Evolutionary conservation across 2,797 vertebrate genomes (phyloP), one percentile per base, ranked within the genome.

Genomic region (Hydrolagus colliei): DNA sequence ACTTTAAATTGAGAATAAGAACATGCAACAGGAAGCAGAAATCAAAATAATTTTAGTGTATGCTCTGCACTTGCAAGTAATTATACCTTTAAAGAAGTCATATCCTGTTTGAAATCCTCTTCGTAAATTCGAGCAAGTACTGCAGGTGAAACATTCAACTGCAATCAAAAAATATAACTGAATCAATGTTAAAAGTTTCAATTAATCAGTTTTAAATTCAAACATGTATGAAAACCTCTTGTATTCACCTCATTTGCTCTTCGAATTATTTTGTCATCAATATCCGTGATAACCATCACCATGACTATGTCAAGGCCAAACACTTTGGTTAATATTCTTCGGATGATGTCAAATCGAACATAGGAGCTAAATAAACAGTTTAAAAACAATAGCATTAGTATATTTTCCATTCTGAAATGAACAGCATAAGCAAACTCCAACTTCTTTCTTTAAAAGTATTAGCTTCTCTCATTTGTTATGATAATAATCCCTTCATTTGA

Each of bases 211-310:
- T 86, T 62, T 22, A 63, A 65, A 61, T 73, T 9, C 52, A 73
- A 73, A 20, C 27, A 9, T 52, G 62, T 11, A 16, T 61, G 41
- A 22, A 41, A 52, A 7, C 11, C 27, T 22, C 13, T 68, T n/a
- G 63, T 62, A 84, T 89, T 89, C 88, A 97, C 98, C 96, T 98
- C 96, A 76, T 59, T 88, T 73, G 96, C 92, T 89, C 95, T 96
- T 80, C 87, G 93, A 90, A 99, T 97, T 61, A 99, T 99, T 89
- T 99, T 98, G 88, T 99, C 97, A 86, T 99, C 97, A 65, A 99
- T 93, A 86, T 99, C 97, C 0, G 98, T 99, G 88, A 99, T 95
- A 20, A 97, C 97, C 97, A 99, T 98, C 27, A 95, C 97, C 86
- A 97, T 97, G 89, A 97, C 85, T 6, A 99, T 90, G 11, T 93